phyloP scores from a whole-genome alignment of 2,113 vertebrate species.

The Tringa solitaria region DNA sequence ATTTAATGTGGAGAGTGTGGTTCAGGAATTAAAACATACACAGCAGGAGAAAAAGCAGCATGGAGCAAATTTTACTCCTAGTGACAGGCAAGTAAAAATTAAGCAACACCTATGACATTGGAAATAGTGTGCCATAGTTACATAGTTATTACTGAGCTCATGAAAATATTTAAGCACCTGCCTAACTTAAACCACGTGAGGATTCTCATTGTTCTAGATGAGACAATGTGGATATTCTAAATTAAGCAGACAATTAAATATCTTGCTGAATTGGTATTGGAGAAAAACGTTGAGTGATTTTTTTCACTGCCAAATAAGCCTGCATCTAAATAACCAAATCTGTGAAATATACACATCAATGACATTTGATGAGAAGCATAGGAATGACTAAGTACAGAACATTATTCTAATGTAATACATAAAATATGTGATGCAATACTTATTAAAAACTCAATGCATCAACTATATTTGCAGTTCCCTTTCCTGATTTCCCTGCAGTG shows the following conservation, averaged over 20 bases:
- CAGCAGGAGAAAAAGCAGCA: slow-evolving; percentile 43
- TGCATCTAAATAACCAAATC: neutral
- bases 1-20: slow-evolving; percentile 31
- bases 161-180: slow-evolving; percentile 33
- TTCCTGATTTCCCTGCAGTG: neutral
- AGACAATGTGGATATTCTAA: neutral
- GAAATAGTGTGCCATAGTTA: neutral
- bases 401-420: neutral
- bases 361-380: neutral
- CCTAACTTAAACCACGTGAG: slow-evolving; percentile 29
- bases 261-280: neutral
- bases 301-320: neutral
- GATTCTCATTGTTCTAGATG: neutral
- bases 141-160: neutral
- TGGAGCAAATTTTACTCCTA: slow-evolving; percentile 17
- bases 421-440: neutral
- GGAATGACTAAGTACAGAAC: neutral
- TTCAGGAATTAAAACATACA: slow-evolving; percentile 62
- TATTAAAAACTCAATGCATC: neutral
- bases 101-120: neutral
- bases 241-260: neutral
- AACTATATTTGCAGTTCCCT: neutral
- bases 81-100: slow-evolving; percentile 47
- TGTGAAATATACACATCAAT: neutral
- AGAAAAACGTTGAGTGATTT: neutral